Base-by-base conservation (phyloP, 2,113 vertebrate genomes). In the Isurus oxyrinchus region DNA sequence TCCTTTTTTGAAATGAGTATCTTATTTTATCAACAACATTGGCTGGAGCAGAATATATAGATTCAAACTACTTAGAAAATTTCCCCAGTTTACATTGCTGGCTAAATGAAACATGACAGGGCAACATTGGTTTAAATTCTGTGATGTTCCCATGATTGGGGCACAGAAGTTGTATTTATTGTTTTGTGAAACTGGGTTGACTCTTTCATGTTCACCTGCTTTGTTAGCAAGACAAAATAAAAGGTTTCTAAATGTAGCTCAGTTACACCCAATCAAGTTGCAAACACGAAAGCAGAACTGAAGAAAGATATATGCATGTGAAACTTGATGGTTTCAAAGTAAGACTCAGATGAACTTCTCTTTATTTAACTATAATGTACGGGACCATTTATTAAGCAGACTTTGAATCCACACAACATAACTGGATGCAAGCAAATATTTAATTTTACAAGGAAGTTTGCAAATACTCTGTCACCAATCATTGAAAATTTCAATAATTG, bases 21-120 rank as follows among this genome's bases (percentile, higher is more conserved):
- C 97, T 90, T 96, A 97, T 97, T 97, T 97, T 97, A 97, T 96
- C 86, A 96, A 96, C 96, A 96, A 96, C 97, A 69, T 97, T 97
- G 96, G 63, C 95, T 97, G 96, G 97, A 79, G 67, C 44, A 40
- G 63, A 86, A 96, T 53, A 72, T 61, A 96, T 96, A 88, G 25
- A 96, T 97, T 97, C 97, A 97, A 98, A 97, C 97, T 96, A 96
- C 96, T 97, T 97, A 96, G 97, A 97, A 97, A 96, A 97, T 96
- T 96, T 95, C 97, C 67, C 97, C n/a, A 31, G 0, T 96, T 72
- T 95, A 95, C 44, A 27, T 76, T 69, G 53, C 7, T 95, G 67
- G 16, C 25, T 55, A 67, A 16, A 31, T 69, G 44, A 76, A 95
- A 72, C 63, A 72, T 55, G 94, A 72, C 11, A 7, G 53, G 44